phyloP scores from a whole-genome alignment of 2,888 invertebrate species.

The Drosophila yooni region DNA sequence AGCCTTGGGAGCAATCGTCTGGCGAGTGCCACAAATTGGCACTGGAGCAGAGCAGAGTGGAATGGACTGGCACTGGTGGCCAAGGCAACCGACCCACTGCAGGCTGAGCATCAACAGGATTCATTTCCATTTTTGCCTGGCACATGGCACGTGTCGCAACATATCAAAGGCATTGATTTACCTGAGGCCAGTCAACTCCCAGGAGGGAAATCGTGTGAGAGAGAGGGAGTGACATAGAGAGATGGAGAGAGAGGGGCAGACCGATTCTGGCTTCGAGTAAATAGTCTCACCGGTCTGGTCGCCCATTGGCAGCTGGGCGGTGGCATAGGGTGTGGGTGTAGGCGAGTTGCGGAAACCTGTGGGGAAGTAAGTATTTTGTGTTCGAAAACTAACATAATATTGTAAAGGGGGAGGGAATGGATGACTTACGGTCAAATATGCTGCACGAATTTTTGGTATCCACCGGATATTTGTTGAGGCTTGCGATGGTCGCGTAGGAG shows the following conservation, averaged over 20 bases:
- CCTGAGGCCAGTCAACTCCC: conserved; percentile 52
- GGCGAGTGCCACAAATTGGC: conserved; percentile 61
- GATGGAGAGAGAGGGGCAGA: conserved; percentile 85
- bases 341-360: conserved; percentile 84
- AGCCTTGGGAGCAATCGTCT: conserved; percentile 64
- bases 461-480: conserved; percentile 90
- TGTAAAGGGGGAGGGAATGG: background rate
- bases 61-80: conserved; percentile 28
- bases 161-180: conserved; percentile 76
- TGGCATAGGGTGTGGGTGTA: conserved; percentile 90
- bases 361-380: conserved; percentile 35
- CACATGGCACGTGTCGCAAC: conserved; percentile 74
- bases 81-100: conserved; percentile 46
- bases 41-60: conserved; percentile 3
- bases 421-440: conserved; percentile 82
- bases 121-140: conserved; percentile 62
- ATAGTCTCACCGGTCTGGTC: conserved; percentile 75
- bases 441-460: conserved; percentile 84
- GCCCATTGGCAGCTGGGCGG: conserved; percentile 87
- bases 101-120: conserved; percentile 50
- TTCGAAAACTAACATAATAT: conserved; percentile 21
- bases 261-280: conserved; percentile 84
- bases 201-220: conserved; percentile 35
- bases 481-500: conserved; percentile 92
- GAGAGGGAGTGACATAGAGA: background rate